Conservation (phyloP, 1,140 invertebrate genomes). For the Caenorhabditis briggsae region DNA sequence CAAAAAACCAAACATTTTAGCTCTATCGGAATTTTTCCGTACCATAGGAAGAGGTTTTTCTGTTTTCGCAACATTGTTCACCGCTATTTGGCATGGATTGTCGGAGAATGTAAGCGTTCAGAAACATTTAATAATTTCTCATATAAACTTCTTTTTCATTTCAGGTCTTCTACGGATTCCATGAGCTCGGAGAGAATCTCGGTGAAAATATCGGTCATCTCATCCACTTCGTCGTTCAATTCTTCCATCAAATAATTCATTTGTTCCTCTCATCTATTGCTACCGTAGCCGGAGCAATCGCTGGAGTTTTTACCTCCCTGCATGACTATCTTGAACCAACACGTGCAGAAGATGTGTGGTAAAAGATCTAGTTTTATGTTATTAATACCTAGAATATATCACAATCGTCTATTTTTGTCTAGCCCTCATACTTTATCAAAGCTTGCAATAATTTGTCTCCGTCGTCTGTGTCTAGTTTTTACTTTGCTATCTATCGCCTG, state of each 20-base stretch:
- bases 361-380: neutral
- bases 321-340: constrained; percentile 31
- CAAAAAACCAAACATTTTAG: neutral
- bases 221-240: constrained; percentile 34
- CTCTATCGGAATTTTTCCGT: constrained; percentile 11
- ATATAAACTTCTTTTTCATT: neutral
- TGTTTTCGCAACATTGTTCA: constrained; percentile 30
- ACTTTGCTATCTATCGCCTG: neutral
- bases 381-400: neutral
- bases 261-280: constrained; percentile 16
- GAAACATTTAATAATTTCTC: neutral
- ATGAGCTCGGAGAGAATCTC: constrained; percentile 24
- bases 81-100: constrained; percentile 19
- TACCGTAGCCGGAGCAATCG: constrained; percentile 7
- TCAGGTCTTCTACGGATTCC: constrained; percentile 45
- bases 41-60: constrained; percentile 13
- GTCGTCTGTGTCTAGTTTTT: constrained; percentile 3
- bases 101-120: neutral
- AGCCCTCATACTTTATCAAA: constrained; percentile 11
- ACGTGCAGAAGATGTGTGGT: neutral
- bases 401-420: neutral
- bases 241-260: constrained; percentile 45
- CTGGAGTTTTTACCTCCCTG: constrained; percentile 22
- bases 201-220: constrained; percentile 36
- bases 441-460: neutral